Percentiles rank a stretch among this genome's conserved stretches.
phyloP scores from a whole-genome alignment of 2,797 vertebrate genomes.

The Distichodus sexfasciatus region DNA sequence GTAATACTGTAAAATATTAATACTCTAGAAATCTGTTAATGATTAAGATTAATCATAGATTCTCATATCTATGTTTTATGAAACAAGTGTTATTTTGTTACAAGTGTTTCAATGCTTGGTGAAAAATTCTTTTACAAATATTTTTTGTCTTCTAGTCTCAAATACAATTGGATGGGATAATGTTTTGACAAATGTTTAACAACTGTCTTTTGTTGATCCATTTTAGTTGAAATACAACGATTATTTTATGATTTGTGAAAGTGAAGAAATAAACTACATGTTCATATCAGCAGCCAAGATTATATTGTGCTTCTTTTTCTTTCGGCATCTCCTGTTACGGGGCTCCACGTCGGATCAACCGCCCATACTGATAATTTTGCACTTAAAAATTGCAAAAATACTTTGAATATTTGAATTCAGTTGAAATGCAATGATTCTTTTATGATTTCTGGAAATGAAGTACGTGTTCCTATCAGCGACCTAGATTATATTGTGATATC shows the following conservation, averaged over 20 bases:
- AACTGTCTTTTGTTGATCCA: background rate
- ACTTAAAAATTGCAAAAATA: too few relatives aligned
- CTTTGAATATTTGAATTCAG: too few relatives aligned
- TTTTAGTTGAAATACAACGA: constrained; percentile 22
- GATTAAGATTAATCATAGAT: too few relatives aligned
- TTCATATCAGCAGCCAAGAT: constrained; percentile 36
- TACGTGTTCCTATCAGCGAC: constrained; percentile 35
- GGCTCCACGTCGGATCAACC: too few relatives aligned
- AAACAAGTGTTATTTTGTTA: background rate
- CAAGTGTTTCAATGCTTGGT: background rate
- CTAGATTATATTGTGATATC: constrained; percentile 28
- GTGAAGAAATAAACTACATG: too few relatives aligned
- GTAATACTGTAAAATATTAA: constrained; percentile 26
- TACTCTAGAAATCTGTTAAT: constrained; percentile 5
- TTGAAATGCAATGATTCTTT: constrained; percentile 10
- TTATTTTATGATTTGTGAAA: constrained; percentile 25
- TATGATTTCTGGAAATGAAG: constrained; percentile 23
- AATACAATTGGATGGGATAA: too few relatives aligned
- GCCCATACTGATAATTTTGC: background rate
- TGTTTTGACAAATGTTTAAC: background rate
- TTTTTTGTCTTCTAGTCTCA: too few relatives aligned
- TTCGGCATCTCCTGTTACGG: too few relatives aligned
- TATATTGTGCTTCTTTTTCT: constrained; percentile 25
- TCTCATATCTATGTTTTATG: constrained; percentile 3
- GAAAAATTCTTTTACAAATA: background rate